Base-by-base conservation (phyloP, 2,797 vertebrate species). In the Echeneis naucrates region DNA sequence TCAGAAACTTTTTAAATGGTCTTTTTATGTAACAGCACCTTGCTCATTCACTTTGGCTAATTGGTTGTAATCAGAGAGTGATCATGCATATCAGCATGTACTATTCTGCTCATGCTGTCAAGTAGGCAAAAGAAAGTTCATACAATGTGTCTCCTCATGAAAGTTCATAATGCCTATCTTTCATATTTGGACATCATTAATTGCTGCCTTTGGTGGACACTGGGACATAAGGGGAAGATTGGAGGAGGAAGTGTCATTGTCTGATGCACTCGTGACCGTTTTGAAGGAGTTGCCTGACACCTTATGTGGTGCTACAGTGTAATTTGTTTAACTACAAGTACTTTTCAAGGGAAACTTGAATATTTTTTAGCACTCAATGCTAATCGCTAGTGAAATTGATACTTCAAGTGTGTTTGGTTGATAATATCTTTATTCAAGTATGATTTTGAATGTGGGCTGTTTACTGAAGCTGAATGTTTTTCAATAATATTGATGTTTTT, bases 1-100 rank as follows among this genome's bases (percentile, higher is more conserved):
- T 52, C 21, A 27, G 1, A 45, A 75, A 72, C 62, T 80, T 85
- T 78, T 81, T 11, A 61, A 81, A n/a, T 52, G 32, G 37, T 3
- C 55, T 79, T 77, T 48, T 78, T 56, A 66, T 61, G 52, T 80
- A 75, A 73, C n/a, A n/a, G 47, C 44, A 56, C 47, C 57, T 69
- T 40, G 26, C 23, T 71, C 27, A 16, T 73, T 81, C 40, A 62
- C 33, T 69, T 75, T 47, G 54, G 42, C 38, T 88, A 85, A 88
- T 75, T 84, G 75, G 72, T 53, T 79, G 65, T 87, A 83, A 83
- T 81, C 59, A 72, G 69, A 75, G 71, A 68, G 66, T 16, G 66
- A 74, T 58, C 75, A 24, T 67, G 62, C 71, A 23, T 52, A 59
- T 63, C 74, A 61, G 82, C 27, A 48, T 37, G 53, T 72, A 1